Evolutionary conservation across 1,140 invertebrate genomes (phyloP).

Genomic region (Caenorhabditis brenneri): DNA sequence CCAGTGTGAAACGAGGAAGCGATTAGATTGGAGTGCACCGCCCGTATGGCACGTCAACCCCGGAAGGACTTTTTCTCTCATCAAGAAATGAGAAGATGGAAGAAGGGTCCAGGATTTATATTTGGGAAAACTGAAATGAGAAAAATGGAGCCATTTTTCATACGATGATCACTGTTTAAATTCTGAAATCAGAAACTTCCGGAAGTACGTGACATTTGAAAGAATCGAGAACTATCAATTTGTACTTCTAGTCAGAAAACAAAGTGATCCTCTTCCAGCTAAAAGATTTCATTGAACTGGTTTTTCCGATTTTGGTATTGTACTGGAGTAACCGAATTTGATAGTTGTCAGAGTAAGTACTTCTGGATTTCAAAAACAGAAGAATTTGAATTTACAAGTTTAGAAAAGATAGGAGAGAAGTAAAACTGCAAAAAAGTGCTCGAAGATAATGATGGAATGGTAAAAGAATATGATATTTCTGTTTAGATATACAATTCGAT

Average conservation of each 20-base stretch:
- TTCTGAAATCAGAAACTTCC: background rate
- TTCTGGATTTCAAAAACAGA: too few species aligned
- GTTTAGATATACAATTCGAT: too few species aligned
- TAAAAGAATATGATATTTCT: too few species aligned
- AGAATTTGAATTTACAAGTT: too few species aligned
- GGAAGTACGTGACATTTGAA: background rate
- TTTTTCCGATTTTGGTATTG: too few species aligned
- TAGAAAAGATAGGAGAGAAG: too few species aligned
- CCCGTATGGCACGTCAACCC: slow-evolving; percentile 10
- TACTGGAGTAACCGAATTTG: too few species aligned
- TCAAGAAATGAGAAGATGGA: slow-evolving; percentile 2
- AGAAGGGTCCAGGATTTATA: slow-evolving; percentile 24
- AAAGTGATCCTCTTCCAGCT: background rate
- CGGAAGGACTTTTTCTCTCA: background rate
- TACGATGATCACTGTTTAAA: background rate
- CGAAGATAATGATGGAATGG: too few species aligned
- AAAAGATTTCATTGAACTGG: too few species aligned
- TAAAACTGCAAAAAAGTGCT: too few species aligned
- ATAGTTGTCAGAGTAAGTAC: too few species aligned
- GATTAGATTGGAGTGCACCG: slow-evolving; percentile 40
- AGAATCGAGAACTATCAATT: background rate
- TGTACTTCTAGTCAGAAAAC: background rate
- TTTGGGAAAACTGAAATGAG: background rate
- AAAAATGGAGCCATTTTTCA: background rate
- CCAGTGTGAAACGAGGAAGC: slow-evolving; percentile 29